Conservation (phyloP, 2,113 vertebrate species). For the Cisticola juncidis region DNA sequence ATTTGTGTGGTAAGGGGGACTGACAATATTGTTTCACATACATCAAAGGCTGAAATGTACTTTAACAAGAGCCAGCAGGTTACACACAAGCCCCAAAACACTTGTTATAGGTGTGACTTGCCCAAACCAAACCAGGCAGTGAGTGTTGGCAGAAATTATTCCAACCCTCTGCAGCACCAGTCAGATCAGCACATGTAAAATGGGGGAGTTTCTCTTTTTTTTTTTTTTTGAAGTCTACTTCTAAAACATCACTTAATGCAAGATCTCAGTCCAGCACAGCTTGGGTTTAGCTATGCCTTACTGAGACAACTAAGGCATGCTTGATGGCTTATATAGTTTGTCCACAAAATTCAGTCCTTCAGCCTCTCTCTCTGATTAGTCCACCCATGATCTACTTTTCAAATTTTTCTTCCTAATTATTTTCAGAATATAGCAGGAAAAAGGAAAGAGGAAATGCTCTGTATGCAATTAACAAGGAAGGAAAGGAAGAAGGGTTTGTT, state of each 20-base stretch:
- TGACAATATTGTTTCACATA: constrained; percentile 54
- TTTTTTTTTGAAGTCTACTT: not conserved
- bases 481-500: not conserved
- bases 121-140: constrained; percentile 26
- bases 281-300: not conserved
- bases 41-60: constrained; percentile 50
- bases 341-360: not conserved
- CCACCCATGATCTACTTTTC: not conserved
- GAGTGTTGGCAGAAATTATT: constrained; percentile 42
- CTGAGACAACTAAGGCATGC: not conserved
- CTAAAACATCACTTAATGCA: not conserved
- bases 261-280: not conserved
- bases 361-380: not conserved
- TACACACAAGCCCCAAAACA: constrained; percentile 50
- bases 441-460: not conserved
- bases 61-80: constrained; percentile 65
- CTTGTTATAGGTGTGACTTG: constrained; percentile 56
- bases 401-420: not conserved
- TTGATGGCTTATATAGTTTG: not conserved
- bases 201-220: not conserved
- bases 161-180: not conserved
- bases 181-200: not conserved
- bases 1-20: constrained; percentile 51
- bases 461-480: not conserved
- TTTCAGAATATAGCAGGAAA: not conserved